Evolutionary conservation across 2,113 vertebrate species (phyloP).

Genomic region (Ophthalmotilapia sp.): DNA sequence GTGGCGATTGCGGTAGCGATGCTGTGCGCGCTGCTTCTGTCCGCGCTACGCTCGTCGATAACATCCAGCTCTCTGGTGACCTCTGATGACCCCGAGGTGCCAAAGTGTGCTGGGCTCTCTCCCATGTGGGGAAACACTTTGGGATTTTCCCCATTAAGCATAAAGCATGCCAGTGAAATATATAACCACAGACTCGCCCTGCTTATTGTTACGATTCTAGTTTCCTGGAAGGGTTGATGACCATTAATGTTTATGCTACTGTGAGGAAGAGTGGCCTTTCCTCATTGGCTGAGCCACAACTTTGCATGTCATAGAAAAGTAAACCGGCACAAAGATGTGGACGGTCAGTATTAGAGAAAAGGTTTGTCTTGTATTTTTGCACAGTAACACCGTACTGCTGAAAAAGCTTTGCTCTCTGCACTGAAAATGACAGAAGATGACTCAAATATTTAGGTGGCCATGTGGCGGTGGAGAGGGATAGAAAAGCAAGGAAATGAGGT

Average conservation of each 20-base stretch:
- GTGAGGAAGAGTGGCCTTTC: not conserved
- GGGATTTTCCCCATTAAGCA: not conserved
- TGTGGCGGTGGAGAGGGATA: not conserved
- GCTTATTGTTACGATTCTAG: not conserved
- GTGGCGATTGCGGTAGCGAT: not conserved
- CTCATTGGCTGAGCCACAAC: not conserved
- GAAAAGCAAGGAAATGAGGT: not conserved
- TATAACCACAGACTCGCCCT: not conserved
- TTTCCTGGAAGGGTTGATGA: not conserved
- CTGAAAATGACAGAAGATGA: not conserved
- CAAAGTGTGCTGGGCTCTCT: not conserved
- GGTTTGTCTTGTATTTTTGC: not conserved
- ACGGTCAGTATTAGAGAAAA: not conserved
- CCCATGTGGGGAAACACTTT: not conserved
- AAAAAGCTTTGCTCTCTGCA: not conserved
- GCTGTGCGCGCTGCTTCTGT: not conserved
- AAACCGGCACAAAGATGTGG: not conserved
- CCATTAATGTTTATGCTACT: not conserved
- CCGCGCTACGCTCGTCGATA: not conserved
- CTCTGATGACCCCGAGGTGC: not conserved
- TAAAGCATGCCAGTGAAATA: not conserved
- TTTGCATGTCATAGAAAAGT: not conserved
- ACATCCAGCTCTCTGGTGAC: not conserved
- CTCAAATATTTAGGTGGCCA: not conserved
- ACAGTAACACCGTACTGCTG: not conserved